phyloP scores from a whole-genome alignment of 1,140 invertebrate genomes.

The Mycetomoellerius zeteki region DNA sequence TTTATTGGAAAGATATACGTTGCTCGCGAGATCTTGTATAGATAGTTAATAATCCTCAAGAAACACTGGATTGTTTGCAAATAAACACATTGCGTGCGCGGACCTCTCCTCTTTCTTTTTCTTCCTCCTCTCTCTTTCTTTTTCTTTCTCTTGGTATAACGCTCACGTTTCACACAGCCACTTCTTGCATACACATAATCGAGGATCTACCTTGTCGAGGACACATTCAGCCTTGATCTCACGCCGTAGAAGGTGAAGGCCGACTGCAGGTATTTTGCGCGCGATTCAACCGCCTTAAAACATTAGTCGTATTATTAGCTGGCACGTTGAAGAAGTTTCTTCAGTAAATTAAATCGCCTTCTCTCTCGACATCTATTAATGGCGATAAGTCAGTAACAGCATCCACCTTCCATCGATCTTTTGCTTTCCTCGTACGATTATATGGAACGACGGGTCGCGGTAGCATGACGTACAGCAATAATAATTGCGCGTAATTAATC shows the following conservation, averaged over 20 bases:
- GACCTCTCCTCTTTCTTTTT: neutral
- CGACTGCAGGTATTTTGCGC: slow-evolving; percentile 67
- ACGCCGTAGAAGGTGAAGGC: slow-evolving; percentile 72
- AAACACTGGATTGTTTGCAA: neutral
- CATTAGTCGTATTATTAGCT: slow-evolving; percentile 52
- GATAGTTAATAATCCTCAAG: slow-evolving; percentile 1
- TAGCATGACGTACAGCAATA: neutral
- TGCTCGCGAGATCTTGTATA: neutral
- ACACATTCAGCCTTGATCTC: slow-evolving; percentile 76
- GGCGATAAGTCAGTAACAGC: neutral
- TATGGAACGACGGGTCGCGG: neutral
- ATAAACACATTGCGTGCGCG: slow-evolving; percentile 20
- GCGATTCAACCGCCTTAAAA: slow-evolving; percentile 16
- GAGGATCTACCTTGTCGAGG: slow-evolving; percentile 29
- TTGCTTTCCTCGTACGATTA: slow-evolving; percentile 32
- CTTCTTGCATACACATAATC: slow-evolving; percentile 13
- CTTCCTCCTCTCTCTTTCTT: neutral
- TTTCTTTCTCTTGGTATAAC: neutral
- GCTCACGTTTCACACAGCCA: neutral
- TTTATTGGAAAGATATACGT: neutral
- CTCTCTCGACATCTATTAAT: slow-evolving; percentile 23
- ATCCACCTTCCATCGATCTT: slow-evolving; percentile 13
- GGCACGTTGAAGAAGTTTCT: slow-evolving; percentile 9
- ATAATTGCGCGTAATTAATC: slow-evolving; percentile 40
- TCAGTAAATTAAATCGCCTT: neutral